Conservation (phyloP, 1,140 invertebrate genomes). For the Atta cephalotes region DNA sequence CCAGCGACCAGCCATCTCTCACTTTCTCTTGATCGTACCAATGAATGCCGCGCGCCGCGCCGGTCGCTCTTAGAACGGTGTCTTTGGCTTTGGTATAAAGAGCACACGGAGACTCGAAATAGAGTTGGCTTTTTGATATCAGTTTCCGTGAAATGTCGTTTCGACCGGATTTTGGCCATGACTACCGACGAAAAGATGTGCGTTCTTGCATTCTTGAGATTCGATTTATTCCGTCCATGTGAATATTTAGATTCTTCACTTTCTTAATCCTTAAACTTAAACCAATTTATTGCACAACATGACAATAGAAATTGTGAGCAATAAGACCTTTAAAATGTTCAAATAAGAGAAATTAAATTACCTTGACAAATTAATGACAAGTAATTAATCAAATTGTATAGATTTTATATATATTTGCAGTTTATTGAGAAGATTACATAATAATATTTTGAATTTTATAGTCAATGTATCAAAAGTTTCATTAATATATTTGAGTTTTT, state of each 20-base stretch:
- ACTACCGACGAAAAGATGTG: slow-evolving; percentile 26
- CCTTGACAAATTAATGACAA: not conserved
- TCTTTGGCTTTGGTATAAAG: slow-evolving; percentile 49
- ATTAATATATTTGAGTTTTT: not conserved
- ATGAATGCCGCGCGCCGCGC: not conserved
- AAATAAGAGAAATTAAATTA: not conserved
- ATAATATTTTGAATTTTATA: not conserved
- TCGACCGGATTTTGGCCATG: slow-evolving; percentile 36
- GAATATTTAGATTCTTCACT: not conserved
- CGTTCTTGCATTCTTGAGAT: not conserved
- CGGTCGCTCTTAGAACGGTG: slow-evolving; percentile 48
- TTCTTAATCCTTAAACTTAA: not conserved
- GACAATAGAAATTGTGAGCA: not conserved
- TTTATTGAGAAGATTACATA: not conserved
- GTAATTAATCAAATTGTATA: not conserved
- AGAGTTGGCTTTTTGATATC: slow-evolving; percentile 68
- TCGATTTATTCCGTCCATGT: not conserved
- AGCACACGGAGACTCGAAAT: slow-evolving; percentile 54
- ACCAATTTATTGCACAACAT: not conserved
- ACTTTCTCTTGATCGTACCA: slow-evolving; percentile 61
- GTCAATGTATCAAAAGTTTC: not conserved
- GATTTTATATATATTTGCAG: not conserved
- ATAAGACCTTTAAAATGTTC: not conserved
- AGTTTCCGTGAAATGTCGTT: slow-evolving; percentile 62
- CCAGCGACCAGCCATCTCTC: slow-evolving; percentile 26